A percentile compares a stretch with the other conserved stretches of the same genome.
These are phyloP conservation scores for Octopus sinensis DNA, from an alignment of 1,140 invertebrate species.

Conservation along the genomic window DNA sequence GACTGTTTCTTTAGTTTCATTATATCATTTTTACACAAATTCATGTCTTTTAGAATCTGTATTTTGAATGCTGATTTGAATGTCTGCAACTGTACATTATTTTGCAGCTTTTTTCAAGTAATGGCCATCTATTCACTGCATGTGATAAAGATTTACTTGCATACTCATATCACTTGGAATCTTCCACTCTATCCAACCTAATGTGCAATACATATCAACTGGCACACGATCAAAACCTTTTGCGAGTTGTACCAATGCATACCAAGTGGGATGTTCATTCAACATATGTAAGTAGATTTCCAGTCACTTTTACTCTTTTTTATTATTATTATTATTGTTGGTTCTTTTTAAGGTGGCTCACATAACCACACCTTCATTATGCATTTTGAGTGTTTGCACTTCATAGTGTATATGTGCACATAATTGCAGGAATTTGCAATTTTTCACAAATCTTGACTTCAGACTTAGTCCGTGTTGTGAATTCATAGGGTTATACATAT, in stretches of 20 bases:
- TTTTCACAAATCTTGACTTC: too few relatives aligned
- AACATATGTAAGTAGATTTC: not conserved
- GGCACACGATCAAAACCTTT: not conserved
- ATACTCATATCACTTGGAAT: not conserved
- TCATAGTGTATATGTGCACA: too few relatives aligned
- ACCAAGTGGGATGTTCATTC: not conserved
- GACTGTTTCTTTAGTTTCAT: too few relatives aligned
- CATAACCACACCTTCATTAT: too few relatives aligned
- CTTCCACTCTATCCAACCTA: not conserved
- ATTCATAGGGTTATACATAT: too few relatives aligned
- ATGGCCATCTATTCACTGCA: not conserved
- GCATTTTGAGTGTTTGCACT: too few relatives aligned
- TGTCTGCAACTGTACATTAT: not conserved
- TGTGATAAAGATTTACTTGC: not conserved
- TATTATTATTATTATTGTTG: not conserved
- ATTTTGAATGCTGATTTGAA: too few relatives aligned
- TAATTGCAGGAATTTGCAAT: too few relatives aligned
- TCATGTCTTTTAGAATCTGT: too few relatives aligned
- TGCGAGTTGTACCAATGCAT: not conserved
- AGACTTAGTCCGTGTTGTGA: too few relatives aligned
- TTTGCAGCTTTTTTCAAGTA: not conserved
- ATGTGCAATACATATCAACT: not conserved
- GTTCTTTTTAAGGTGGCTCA: too few relatives aligned
- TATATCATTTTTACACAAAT: too few relatives aligned
- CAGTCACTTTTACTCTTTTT: not conserved